Conservation (phyloP, 2,888 invertebrate genomes). For the Hirudinaria manillensis region DNA sequence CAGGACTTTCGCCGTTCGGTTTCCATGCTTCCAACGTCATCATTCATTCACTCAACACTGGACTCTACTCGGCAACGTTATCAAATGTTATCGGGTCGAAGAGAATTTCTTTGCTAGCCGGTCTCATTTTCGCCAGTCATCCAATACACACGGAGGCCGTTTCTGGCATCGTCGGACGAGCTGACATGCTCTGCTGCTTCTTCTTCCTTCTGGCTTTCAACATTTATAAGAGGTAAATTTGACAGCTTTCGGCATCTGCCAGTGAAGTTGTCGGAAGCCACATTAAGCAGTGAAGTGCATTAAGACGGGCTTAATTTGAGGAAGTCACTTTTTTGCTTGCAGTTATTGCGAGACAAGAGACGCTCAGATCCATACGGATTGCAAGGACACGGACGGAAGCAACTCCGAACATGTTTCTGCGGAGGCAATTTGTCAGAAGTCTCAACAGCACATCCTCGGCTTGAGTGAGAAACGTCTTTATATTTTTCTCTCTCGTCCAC, state of each 20-base stretch:
- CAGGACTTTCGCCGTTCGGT: constrained; percentile 59
- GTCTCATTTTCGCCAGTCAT: constrained; percentile 84
- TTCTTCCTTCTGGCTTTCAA: constrained; percentile 82
- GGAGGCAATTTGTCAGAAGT: constrained; percentile 5
- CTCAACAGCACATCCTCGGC: not conserved
- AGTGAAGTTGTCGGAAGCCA: too few species aligned
- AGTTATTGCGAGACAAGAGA: too few species aligned
- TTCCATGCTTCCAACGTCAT: constrained; percentile 80
- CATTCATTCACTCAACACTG: constrained; percentile 77
- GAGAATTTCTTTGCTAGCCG: constrained; percentile 65
- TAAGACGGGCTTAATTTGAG: too few species aligned
- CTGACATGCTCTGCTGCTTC: constrained; percentile 84
- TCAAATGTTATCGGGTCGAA: constrained; percentile 38
- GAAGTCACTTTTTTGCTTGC: too few species aligned
- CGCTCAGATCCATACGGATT: too few species aligned
- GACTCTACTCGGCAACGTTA: constrained; percentile 66
- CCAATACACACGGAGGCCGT: constrained; percentile 95
- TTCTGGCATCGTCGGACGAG: constrained; percentile 79
- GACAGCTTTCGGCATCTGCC: too few species aligned
- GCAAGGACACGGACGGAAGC: not conserved
- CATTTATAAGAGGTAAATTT: constrained; percentile 63
- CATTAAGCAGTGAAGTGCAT: too few species aligned
- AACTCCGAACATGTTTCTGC: not conserved
- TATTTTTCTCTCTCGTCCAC: constrained; percentile 7
- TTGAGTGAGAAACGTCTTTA: constrained; percentile 1